Percentiles rank a stretch among this genome's conserved stretches.
phyloP scores from a whole-genome alignment of 2,113 vertebrate species.

The Lontra canadensis region DNA sequence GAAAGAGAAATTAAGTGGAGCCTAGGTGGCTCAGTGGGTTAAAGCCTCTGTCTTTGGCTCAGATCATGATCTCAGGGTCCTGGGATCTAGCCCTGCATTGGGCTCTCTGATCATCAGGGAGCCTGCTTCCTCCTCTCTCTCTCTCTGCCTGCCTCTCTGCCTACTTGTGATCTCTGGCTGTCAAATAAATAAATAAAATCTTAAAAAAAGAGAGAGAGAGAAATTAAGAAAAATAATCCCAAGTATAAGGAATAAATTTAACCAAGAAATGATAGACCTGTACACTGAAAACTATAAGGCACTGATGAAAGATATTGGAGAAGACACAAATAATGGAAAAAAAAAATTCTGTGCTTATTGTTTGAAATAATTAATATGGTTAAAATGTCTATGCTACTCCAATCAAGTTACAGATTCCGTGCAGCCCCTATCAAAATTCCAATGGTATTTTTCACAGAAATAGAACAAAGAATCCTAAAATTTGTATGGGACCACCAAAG shows the following conservation, averaged over 20 bases:
- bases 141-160: too few species aligned
- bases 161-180: too few species aligned
- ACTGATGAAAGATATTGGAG: background rate
- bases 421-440: background rate
- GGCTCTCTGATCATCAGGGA: too few species aligned
- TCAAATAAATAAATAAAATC: too few species aligned
- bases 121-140: too few species aligned
- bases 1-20: background rate
- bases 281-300: background rate
- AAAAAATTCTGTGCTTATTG: background rate
- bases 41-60: too few species aligned
- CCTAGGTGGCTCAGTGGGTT: too few species aligned
- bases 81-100: too few species aligned
- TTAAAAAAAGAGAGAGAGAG: background rate
- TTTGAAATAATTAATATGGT: background rate
- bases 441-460: background rate
- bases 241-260: background rate
- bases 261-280: background rate
- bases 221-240: background rate
- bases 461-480: background rate
- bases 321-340: background rate
- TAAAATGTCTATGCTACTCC: background rate
- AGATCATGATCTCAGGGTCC: too few species aligned
- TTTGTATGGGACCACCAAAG: background rate
- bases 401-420: background rate